Conservation (phyloP, 2,113 vertebrate genomes). For the Ctenodactylus gundi region DNA sequence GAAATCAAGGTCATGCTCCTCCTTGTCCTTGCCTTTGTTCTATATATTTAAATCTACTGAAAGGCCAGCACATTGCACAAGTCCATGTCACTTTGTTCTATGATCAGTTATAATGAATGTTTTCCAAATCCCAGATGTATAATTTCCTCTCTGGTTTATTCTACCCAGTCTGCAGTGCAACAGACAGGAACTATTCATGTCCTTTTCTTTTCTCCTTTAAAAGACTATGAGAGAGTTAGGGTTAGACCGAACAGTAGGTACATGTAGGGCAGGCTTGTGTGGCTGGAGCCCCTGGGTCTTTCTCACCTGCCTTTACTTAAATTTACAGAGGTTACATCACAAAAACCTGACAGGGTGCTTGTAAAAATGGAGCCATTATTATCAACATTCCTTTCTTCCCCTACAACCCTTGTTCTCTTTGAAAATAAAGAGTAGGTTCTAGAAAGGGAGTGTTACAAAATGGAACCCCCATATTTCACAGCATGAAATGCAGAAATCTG, state of each 20-base stretch:
- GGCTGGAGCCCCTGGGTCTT: constrained; percentile 73
- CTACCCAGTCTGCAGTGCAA: constrained; percentile 63
- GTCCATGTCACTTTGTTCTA: constrained; percentile 50
- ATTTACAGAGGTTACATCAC: constrained; percentile 75
- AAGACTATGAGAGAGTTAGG: constrained; percentile 72
- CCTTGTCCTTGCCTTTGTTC: constrained; percentile 46
- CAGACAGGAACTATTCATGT: constrained; percentile 75
- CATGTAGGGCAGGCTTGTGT: constrained; percentile 68
- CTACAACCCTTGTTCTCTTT: constrained; percentile 76
- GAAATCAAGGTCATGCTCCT: constrained; percentile 44
- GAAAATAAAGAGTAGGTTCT: constrained; percentile 80
- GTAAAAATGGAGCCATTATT: constrained; percentile 78
- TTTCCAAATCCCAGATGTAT: constrained; percentile 69
- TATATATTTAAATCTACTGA: constrained; percentile 61
- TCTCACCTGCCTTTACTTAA: constrained; percentile 72
- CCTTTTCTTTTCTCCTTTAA: constrained; percentile 71
- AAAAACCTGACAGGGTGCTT: constrained; percentile 77
- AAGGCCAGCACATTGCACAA: constrained; percentile 33
- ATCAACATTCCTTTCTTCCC: constrained; percentile 77
- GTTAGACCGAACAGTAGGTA: constrained; percentile 65
- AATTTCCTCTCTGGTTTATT: constrained; percentile 75
- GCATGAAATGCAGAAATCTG: constrained; percentile 75
- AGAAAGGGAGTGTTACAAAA: constrained; percentile 78
- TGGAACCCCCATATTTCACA: constrained; percentile 78
- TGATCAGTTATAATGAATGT: constrained; percentile 73